Conservation (phyloP, 2,113 vertebrate genomes). For the Empidonax alnorum region DNA sequence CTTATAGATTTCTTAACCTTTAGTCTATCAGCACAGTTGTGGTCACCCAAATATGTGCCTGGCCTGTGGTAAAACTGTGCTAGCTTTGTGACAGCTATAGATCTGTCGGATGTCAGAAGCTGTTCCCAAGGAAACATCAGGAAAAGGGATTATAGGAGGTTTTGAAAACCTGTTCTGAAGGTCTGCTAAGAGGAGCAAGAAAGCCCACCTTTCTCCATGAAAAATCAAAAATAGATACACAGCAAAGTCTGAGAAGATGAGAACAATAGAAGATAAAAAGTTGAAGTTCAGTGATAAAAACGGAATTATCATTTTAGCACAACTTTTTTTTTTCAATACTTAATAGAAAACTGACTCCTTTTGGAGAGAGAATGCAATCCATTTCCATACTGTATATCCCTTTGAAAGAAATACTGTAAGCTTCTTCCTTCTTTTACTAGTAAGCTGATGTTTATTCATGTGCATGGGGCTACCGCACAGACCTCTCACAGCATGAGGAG, state of each 20-base stretch:
- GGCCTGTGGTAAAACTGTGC: conserved; percentile 34
- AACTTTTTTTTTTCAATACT: not conserved
- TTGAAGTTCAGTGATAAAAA: not conserved
- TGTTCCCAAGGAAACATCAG: conserved; percentile 42
- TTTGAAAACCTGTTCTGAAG: conserved; percentile 30
- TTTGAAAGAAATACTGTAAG: conserved; percentile 26
- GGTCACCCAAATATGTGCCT: conserved; percentile 38
- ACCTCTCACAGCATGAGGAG: conserved; percentile 54
- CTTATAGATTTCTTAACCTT: conserved; percentile 60
- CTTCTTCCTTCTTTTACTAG: not conserved
- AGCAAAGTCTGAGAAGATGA: not conserved
- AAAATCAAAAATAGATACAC: conserved; percentile 23
- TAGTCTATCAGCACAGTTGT: conserved; percentile 8
- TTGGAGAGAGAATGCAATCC: not conserved
- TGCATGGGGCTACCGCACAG: conserved; percentile 20
- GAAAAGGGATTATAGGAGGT: conserved; percentile 13
- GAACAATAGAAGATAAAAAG: not conserved
- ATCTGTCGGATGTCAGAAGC: conserved; percentile 4
- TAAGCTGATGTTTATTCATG: conserved; percentile 57
- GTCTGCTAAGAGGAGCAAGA: not conserved
- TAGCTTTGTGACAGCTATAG: conserved; percentile 54
- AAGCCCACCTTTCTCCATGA: not conserved
- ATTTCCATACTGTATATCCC: conserved; percentile 32
- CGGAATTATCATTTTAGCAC: not conserved
- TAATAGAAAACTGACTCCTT: conserved; percentile 9